Conservation (phyloP, 2,888 invertebrate genomes). For the Euproctis similis region DNA sequence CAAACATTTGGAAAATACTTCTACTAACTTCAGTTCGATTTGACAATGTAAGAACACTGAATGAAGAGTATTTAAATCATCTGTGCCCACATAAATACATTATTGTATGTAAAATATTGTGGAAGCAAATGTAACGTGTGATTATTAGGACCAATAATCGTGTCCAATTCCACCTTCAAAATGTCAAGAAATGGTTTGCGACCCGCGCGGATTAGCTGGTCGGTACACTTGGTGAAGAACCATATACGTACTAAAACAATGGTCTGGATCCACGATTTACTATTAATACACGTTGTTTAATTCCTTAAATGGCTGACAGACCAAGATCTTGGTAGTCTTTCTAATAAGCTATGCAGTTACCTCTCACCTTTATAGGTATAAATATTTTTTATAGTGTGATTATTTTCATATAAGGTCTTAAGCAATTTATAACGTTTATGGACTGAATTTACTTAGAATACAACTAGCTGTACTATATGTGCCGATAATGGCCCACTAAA, state of each 20-base stretch:
- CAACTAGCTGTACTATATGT: too few relatives aligned
- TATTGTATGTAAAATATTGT: too few relatives aligned
- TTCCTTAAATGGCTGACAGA: constrained; percentile 26
- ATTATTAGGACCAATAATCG: constrained; percentile 43
- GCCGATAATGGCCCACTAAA: too few relatives aligned
- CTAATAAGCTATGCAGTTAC: constrained; percentile 20
- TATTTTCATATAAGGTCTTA: background rate
- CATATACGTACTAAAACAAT: constrained; percentile 54
- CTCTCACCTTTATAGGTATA: constrained; percentile 14
- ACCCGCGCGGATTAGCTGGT: constrained; percentile 38
- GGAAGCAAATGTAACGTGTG: too few relatives aligned
- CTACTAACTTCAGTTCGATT: too few relatives aligned
- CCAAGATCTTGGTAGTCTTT: constrained; percentile 17
- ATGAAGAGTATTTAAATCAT: too few relatives aligned
- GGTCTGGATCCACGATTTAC: constrained; percentile 48
- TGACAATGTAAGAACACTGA: too few relatives aligned
- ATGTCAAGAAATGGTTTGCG: constrained; percentile 37
- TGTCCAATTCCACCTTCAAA: constrained; percentile 44
- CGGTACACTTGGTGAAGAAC: constrained; percentile 37
- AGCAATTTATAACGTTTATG: background rate
- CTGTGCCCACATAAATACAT: too few relatives aligned
- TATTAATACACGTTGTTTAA: constrained; percentile 51
- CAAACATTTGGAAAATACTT: too few relatives aligned
- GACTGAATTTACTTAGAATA: too few relatives aligned
- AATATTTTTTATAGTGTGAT: background rate